These are phyloP conservation scores for Pagetopsis macropterus DNA, from an alignment of 2,797 vertebrate species.

Conservation along the genomic window DNA sequence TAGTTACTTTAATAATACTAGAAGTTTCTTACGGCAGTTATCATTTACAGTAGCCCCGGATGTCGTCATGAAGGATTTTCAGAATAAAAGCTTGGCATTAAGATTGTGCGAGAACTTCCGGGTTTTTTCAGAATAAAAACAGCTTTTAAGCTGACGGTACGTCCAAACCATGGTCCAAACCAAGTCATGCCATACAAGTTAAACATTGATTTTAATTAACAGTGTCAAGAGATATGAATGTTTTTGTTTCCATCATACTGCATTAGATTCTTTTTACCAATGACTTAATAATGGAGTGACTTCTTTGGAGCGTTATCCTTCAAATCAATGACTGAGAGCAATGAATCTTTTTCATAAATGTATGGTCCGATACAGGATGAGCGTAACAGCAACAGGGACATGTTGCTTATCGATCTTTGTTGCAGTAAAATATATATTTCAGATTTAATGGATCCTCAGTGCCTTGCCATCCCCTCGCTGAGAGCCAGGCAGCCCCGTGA, in stretches of 20 bases:
- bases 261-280: neutral
- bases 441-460: constrained; percentile 65
- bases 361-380: constrained; percentile 40
- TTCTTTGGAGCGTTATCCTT: neutral
- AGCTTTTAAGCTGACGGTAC: no score
- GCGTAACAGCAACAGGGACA: constrained; percentile 31
- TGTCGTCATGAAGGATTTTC: no score
- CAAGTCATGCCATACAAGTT: no score
- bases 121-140: no score
- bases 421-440: constrained; percentile 71
- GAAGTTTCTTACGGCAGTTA: no score
- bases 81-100: no score
- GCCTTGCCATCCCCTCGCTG: constrained; percentile 44
- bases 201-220: no score
- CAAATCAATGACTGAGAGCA: constrained; percentile 31
- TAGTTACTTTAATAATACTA: no score
- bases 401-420: constrained; percentile 64
- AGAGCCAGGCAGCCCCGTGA: constrained; percentile 57
- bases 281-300: constrained; percentile 15
- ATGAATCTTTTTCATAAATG: constrained; percentile 39
- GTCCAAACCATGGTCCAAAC: no score
- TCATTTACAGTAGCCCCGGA: no score
- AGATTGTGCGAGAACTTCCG: no score
- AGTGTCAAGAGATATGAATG: neutral
- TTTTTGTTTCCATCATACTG: constrained; percentile 19